Evolutionary conservation across 2,113 vertebrate genomes (phyloP).

Genomic region (Misgurnus mizolepis): DNA sequence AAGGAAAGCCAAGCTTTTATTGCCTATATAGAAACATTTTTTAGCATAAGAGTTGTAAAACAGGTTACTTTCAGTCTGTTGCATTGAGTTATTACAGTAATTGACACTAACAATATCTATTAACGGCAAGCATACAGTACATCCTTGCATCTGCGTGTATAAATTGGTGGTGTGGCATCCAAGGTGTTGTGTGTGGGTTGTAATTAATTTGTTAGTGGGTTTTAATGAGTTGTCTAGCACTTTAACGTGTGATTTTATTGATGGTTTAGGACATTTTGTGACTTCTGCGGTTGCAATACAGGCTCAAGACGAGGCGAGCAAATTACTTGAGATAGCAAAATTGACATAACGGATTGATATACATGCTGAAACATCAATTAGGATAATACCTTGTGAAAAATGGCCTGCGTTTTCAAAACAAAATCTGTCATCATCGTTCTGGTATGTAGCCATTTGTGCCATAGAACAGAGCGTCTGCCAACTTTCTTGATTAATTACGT

Average conservation of each 20-base stretch:
- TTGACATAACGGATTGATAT: constrained; percentile 5
- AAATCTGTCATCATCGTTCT: constrained; percentile 2
- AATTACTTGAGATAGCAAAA: constrained; percentile 16
- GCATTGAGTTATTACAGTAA: background rate
- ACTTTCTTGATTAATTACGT: constrained; percentile 2
- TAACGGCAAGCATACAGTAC: background rate
- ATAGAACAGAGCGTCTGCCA: background rate
- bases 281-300: background rate
- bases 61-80: background rate
- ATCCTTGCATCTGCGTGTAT: background rate
- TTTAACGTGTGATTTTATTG: background rate
- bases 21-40: background rate
- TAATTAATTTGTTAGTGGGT: constrained; percentile 10
- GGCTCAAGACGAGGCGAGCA: background rate
- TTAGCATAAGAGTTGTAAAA: background rate
- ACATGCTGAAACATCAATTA: constrained; percentile 21
- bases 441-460: background rate
- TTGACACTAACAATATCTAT: background rate
- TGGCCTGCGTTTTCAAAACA: background rate
- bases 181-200: background rate
- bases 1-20: background rate
- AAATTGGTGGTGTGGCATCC: background rate
- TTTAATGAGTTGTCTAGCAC: background rate
- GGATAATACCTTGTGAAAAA: background rate
- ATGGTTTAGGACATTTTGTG: background rate